Base-by-base conservation (phyloP, 1,140 invertebrate genomes). In the Archivesica marissinica region DNA sequence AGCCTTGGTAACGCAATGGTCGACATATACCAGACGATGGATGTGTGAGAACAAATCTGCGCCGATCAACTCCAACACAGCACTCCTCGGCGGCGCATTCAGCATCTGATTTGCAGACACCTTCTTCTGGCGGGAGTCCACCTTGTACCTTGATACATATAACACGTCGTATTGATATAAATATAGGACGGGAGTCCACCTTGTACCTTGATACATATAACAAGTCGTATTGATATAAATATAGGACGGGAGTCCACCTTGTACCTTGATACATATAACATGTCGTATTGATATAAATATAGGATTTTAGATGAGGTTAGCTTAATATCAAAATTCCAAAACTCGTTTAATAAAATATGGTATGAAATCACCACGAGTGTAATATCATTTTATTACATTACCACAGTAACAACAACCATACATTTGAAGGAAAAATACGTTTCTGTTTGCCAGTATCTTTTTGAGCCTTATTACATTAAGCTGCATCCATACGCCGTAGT, bases 41-140 rank as follows among this genome's bases (percentile, higher is more conserved):
- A 25, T 70, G 39, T 9, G 64, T 30, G 41, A 85, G 70, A 7
- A 77, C 54, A 35, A 77, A 78, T 47, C 72, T 25, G 4, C 74
- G 38, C 17, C 75, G 41, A 44, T 76, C 82, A 9, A 77, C 0
- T 38, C 74, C 74, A 20, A 85, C 82, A 70, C 82, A 85, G 41
- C 82, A 85, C 33, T 85, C 82, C 23, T 66, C 33, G 17, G 28
- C 30, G 9, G 56, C 82, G 44, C 82, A 85, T n/a, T 85, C 82
- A 38, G 35, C 59, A 33, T 77, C 72, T 7, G 82, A 77, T 30
- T 52, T 76, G 70, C 82, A 85, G 23, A n/a, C n/a, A 9, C 41
- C 80, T 66, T 83, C 64, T 56, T 83, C 80, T 9, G 77, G 77
- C 30, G 56, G 41, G 6, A 79, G 39, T 9, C 39, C 44, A 38